A percentile compares a stretch with the other conserved stretches of the same genome.
Evolutionary conservation across 92 coral and sea anemone genomes (phyloP).

Genomic region (Diadumene lineata): DNA sequence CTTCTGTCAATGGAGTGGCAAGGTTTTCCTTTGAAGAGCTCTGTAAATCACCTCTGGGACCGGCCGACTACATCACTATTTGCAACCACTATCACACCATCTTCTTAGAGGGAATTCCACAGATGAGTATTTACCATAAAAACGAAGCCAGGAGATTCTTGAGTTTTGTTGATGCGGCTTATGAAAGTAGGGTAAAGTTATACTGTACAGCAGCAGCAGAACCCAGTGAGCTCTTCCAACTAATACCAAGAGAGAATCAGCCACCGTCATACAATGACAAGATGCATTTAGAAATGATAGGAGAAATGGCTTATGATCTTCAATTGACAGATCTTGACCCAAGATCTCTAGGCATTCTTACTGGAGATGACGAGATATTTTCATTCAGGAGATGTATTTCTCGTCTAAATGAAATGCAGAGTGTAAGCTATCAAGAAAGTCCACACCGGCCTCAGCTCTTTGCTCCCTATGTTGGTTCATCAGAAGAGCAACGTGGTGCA

Average conservation of each 20-base stretch:
- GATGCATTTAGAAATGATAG: slow-evolving; percentile 89
- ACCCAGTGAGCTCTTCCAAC: slow-evolving; percentile 70
- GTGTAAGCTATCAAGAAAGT: slow-evolving; percentile 51
- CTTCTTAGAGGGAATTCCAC: slow-evolving; percentile 75
- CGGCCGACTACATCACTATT: slow-evolving; percentile 80
- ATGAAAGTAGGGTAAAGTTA: slow-evolving; percentile 72
- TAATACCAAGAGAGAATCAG: slow-evolving; percentile 56
- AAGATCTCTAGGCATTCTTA: slow-evolving; percentile 70
- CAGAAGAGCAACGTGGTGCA: slow-evolving; percentile 53
- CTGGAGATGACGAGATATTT: slow-evolving; percentile 84
- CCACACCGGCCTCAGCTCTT: slow-evolving; percentile 65
- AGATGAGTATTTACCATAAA: slow-evolving; percentile 77
- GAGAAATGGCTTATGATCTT: slow-evolving; percentile 80
- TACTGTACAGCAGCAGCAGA: slow-evolving; percentile 66
- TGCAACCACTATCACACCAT: slow-evolving; percentile 70
- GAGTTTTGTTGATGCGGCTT: slow-evolving; percentile 82
- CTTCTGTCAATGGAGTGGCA: slow-evolving; percentile 73
- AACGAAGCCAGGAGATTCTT: slow-evolving; percentile 75
- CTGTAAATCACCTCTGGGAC: slow-evolving; percentile 74
- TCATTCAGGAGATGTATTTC: slow-evolving; percentile 86
- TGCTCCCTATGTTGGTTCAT: slow-evolving; percentile 68
- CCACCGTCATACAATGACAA: slow-evolving; percentile 54
- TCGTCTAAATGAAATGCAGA: slow-evolving; percentile 81
- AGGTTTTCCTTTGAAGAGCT: slow-evolving; percentile 74
- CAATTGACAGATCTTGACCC: slow-evolving; percentile 60